Evolutionary conservation across 2,888 invertebrate genomes (phyloP).

Genomic region (Amaurobius ferox): DNA sequence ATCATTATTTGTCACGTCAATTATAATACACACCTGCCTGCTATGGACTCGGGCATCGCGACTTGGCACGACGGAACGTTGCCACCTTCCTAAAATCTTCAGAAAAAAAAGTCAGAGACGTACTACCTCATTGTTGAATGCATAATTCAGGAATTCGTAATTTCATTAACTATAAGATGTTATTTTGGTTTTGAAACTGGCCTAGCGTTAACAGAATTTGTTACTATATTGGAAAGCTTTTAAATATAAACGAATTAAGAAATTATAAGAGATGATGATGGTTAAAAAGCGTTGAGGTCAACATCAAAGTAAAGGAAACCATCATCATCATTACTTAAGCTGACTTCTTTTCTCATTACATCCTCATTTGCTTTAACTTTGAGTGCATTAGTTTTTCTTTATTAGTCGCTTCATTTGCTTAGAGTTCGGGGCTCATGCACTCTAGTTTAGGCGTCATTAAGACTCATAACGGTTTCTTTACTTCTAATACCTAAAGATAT

Average conservation of each 20-base stretch:
- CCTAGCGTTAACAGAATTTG: no score
- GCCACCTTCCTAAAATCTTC: no score
- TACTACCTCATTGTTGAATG: no score
- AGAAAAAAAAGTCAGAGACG: no score
- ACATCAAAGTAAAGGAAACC: not conserved
- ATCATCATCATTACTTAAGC: slow-evolving; percentile 15
- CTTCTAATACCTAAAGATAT: not conserved
- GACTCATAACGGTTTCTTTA: not conserved
- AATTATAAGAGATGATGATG: not conserved
- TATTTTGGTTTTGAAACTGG: no score
- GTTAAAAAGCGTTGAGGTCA: not conserved
- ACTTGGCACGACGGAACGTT: no score
- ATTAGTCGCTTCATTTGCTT: slow-evolving; percentile 12
- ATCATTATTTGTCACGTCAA: no score
- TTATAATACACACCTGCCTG: no score
- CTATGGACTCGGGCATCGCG: no score
- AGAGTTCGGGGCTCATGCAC: not conserved
- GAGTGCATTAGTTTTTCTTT: slow-evolving; percentile 14
- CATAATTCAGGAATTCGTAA: no score
- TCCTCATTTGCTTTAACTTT: slow-evolving; percentile 9
- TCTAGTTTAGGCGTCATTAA: slow-evolving; percentile 4
- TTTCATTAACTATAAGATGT: no score
- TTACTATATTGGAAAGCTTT: not conserved
- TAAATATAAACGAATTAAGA: not conserved
- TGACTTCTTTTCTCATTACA: slow-evolving; percentile 3